Evolutionary conservation across 2,113 vertebrate genomes (phyloP).

Genomic region (Sus scrofa): T2T-Sscrofa CM000829.6:57588501-57589000

Average conservation of each 20-base stretch:
- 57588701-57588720: not conserved
- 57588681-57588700: not conserved
- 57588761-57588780: not conserved
- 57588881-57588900: not conserved
- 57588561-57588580: not conserved
- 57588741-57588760: not conserved
- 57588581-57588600: not conserved
- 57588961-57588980: too few relatives aligned
- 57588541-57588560: not conserved
- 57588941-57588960: not conserved
- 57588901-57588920: not conserved
- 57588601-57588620: not conserved
- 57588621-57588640: not conserved
- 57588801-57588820: not conserved
- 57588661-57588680: not conserved
- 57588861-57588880: not conserved
- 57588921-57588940: too few relatives aligned
- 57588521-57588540: not conserved
- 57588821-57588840: rapidly evolving
- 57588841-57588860: not conserved
- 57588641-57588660: not conserved
- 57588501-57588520: not conserved
- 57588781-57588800: not conserved
- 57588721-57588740: not conserved
- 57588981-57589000: too few relatives aligned